Evolutionary conservation across 2,888 invertebrate genomes (phyloP).

Genomic region (Papilio elwesi): DNA sequence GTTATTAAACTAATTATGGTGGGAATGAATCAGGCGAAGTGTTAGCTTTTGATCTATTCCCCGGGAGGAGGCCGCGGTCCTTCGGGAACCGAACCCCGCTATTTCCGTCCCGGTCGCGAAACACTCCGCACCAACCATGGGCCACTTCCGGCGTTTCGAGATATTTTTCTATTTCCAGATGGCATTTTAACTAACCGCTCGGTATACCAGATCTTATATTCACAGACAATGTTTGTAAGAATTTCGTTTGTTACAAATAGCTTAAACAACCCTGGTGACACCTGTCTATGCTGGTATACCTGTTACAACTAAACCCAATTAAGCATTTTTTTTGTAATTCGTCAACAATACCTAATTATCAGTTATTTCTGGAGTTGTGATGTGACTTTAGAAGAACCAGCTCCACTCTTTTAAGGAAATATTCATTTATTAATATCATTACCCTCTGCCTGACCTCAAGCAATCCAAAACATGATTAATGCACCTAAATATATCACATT

Average conservation of each 20-base stretch:
- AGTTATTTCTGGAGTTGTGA: too few species aligned
- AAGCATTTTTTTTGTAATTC: too few species aligned
- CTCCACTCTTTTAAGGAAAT: not conserved
- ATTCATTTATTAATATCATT: not conserved
- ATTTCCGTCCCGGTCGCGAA: conserved; percentile 58
- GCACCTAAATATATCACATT: conserved; percentile 1
- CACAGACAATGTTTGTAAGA: not conserved
- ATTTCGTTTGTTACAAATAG: not conserved
- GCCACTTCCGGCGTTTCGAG: conserved; percentile 56
- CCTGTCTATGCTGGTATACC: too few species aligned
- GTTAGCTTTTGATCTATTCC: conserved; percentile 69
- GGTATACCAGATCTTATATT: conserved; percentile 19
- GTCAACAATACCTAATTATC: too few species aligned
- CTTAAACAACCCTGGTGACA: too few species aligned
- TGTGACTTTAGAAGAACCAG: too few species aligned
- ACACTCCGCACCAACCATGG: conserved; percentile 50
- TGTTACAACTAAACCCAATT: too few species aligned
- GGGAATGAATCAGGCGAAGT: conserved; percentile 60
- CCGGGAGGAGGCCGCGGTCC: conserved; percentile 61
- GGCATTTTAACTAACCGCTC: conserved; percentile 58
- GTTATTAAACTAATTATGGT: conserved; percentile 56
- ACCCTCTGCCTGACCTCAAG: conserved; percentile 1
- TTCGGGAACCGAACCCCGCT: conserved; percentile 40
- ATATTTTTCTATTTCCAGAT: conserved; percentile 50
- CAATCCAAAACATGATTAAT: not conserved